A percentile compares a stretch with the other conserved stretches of the same genome.
These are phyloP conservation scores for Drosophila neonasuta DNA, from an alignment of 2,888 invertebrate genomes.

Conservation along the genomic window DNA sequence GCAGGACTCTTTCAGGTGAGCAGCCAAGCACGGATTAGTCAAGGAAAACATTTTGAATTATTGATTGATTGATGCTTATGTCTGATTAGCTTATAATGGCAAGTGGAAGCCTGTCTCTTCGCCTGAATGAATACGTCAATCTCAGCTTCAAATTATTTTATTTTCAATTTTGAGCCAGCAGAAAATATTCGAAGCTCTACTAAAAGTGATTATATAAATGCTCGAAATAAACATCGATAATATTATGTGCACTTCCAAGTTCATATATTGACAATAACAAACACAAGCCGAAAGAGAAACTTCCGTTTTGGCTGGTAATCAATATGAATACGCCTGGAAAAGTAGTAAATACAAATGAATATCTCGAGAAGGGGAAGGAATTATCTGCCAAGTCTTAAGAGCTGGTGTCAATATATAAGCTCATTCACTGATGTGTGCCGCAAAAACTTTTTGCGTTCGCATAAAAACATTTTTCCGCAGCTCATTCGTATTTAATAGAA, in stretches of 20 bases:
- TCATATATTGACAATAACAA: neutral
- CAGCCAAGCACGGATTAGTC: neutral
- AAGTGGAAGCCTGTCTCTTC: constrained; percentile 2
- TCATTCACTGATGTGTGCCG: constrained; percentile 25
- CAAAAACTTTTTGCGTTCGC: constrained; percentile 41
- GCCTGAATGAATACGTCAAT: neutral
- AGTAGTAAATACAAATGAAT: constrained; percentile 26
- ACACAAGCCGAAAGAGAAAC: neutral
- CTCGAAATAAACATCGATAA: neutral
- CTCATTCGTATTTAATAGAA: constrained; percentile 70
- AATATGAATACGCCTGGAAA: constrained; percentile 53
- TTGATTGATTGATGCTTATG: constrained; percentile 56
- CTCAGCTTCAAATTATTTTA: neutral
- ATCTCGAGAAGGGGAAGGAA: neutral
- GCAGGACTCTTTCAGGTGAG: constrained; percentile 4
- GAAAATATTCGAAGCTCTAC: neutral
- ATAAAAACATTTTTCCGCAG: constrained; percentile 41
- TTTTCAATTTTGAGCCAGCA: neutral
- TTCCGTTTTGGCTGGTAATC: constrained; percentile 38
- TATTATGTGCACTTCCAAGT: neutral
- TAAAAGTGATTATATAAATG: neutral
- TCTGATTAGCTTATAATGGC: constrained; percentile 1
- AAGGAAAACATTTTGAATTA: constrained; percentile 1
- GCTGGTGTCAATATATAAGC: constrained; percentile 30
- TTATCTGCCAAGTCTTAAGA: constrained; percentile 8